Evolutionary conservation across 2,113 vertebrate genomes (phyloP).

Genomic region (Microtus pennsylvanicus): DNA sequence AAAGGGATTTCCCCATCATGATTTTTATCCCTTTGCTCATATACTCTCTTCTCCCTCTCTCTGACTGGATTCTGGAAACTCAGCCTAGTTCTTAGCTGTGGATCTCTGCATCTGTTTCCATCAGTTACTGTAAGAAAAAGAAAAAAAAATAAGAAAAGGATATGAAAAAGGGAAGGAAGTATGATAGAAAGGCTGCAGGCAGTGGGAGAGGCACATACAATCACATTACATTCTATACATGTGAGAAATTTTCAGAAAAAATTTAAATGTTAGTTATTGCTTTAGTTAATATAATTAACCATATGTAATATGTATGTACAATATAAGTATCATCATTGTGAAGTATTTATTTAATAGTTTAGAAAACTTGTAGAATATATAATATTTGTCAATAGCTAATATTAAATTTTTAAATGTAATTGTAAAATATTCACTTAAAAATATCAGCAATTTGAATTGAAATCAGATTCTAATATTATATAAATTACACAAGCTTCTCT

Average conservation of each 20-base stretch:
- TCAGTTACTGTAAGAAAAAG: too few species aligned
- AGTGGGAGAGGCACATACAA: not conserved
- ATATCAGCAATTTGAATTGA: not conserved
- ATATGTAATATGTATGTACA: not conserved
- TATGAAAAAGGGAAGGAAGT: not conserved
- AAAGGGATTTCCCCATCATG: not conserved
- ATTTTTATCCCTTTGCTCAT: too few species aligned
- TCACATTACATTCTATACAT: not conserved
- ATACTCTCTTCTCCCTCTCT: too few species aligned
- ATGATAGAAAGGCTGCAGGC: too few species aligned
- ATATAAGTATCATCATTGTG: not conserved
- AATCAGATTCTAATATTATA: not conserved
- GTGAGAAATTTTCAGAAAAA: not conserved
- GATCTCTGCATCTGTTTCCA: too few species aligned
- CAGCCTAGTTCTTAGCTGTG: too few species aligned
- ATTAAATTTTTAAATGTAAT: slow-evolving; percentile 2
- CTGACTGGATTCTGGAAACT: too few species aligned
- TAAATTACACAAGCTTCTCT: not conserved
- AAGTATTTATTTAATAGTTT: not conserved
- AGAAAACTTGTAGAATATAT: not conserved
- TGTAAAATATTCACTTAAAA: slow-evolving; percentile 1
- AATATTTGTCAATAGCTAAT: not conserved
- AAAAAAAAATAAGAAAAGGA: not conserved
- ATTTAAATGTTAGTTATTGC: not conserved
- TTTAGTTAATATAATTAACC: not conserved